Evolutionary conservation across 2,113 vertebrate species (phyloP), one percentile per base, ranked within the genome.

Genomic region (Vulpes lagopus): DNA sequence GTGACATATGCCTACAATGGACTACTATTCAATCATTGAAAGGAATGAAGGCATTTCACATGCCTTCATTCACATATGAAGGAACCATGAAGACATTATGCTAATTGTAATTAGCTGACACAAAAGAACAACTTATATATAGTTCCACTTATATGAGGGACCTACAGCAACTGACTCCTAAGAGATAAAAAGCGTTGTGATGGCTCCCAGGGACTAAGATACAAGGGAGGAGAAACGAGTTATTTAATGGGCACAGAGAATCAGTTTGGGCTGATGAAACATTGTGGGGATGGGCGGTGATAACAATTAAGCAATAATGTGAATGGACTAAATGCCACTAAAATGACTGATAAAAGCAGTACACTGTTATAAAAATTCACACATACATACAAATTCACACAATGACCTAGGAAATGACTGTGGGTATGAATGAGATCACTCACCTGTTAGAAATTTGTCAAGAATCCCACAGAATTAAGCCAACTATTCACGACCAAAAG

Each of bases 391-490:
- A 14, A 17, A 25, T 22, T 65, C 19, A 43, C 19, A 90, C 62
- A 62, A 32, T 88, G n/a, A 69, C 35, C 49, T 83, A 92, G 62
- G 79, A 1, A 51, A 60, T 69, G 7, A 64, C 16, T 94, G 71
- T 79, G 27, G 30, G 49, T 83, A 84, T 88, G 11, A 84, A 32
- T 87, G 60, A 88, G 71, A 94, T 22, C 74, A 25, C 9, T 96
- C 35, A 95, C 30, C 35, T 83, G 0, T 32, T 83, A 76, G 59
- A 62, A 89, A 76, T 23, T 8, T 94, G 49, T 74, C 23, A 90
- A 64, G 78, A 84, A 81, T 64, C 65, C 53, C n/a, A 85, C 11
- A 76, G 32, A 96, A 94, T 83, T 91, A 93, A 67, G 62, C 20
- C 51, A 80, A 51, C 11, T 96, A 76, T 32, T 95, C 25, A 80